A percentile compares a stretch with the other conserved stretches of the same genome.
Evolutionary conservation across 2,113 vertebrate species (phyloP).

Genomic region (Felis catus): F.catus_Fca126_mat1.0 CM031416.1:91246501-91247000

Average conservation of each 20-base stretch:
- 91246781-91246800: fast-evolving
- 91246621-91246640: neutral
- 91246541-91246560: neutral
- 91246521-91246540: neutral
- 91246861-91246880: neutral
- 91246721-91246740: neutral
- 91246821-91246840: neutral
- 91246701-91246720: neutral
- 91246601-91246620: neutral
- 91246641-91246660: neutral
- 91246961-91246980: neutral
- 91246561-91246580: neutral
- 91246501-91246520: neutral
- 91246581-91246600: neutral
- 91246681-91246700: neutral
- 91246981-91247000: neutral
- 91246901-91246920: neutral
- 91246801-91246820: neutral
- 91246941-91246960: neutral
- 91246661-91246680: neutral
- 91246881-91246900: neutral
- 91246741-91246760: neutral
- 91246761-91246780: neutral
- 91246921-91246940: neutral
- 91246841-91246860: neutral